Conservation (phyloP, 2,113 vertebrate genomes). For the Coracopsis vasa region DNA sequence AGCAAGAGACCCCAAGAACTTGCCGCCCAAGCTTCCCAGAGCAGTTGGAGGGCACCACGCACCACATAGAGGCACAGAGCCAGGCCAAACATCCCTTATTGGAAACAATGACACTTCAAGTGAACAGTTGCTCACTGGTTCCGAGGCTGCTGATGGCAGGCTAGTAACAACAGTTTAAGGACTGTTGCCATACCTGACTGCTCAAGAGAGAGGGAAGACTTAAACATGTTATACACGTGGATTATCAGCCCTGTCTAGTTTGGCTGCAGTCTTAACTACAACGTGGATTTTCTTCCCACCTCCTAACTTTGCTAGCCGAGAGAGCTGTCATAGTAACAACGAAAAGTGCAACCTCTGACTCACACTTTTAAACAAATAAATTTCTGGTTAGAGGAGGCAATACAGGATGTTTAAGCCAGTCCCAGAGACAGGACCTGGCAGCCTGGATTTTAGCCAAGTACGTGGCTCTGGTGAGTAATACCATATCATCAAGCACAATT, state of each 20-base stretch:
- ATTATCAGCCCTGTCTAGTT: background rate
- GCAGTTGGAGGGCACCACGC: fast-evolving
- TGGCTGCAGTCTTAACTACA: background rate
- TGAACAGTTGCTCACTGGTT: background rate
- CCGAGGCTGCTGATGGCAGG: background rate
- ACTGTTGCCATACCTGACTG: background rate
- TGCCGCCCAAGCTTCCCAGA: background rate
- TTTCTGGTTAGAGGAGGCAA: background rate
- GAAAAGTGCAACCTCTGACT: background rate
- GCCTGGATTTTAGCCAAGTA: background rate
- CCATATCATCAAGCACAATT: background rate
- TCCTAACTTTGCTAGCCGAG: background rate
- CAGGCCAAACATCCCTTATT: background rate
- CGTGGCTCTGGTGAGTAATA: background rate
- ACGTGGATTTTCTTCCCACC: background rate
- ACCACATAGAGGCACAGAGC: background rate
- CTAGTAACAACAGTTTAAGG: background rate
- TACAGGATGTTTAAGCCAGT: background rate
- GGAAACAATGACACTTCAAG: background rate
- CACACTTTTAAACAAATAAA: background rate
- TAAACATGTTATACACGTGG: fast-evolving
- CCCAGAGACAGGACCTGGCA: background rate
- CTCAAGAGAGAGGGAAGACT: background rate
- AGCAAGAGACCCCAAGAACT: background rate
- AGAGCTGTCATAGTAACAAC: background rate